Evolutionary conservation across 2,888 invertebrate genomes (phyloP), one percentile per base, ranked within the genome.

Genomic region (Macropis europaea): DNA sequence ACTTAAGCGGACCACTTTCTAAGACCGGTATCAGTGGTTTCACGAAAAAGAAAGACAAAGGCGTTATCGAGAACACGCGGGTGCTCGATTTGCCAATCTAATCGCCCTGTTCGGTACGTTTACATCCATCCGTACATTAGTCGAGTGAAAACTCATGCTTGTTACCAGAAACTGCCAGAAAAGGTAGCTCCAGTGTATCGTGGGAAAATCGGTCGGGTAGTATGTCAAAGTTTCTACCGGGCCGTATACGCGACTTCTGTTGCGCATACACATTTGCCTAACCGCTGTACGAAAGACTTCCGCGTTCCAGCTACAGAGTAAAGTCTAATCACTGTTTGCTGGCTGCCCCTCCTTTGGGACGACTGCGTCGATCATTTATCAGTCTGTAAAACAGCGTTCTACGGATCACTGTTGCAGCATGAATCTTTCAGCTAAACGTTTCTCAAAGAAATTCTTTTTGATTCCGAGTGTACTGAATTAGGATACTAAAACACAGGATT

Each of bases 151-250:
- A 42, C 19, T 28, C 34, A 38, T n/a, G 38, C 28, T 74, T 75
- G 57, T 76, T 76, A 57, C 61, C 59, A 61, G 71, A 75, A 76
- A 57, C 40, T 48, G 66, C 42, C 71, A 26, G 69, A 60, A 69
- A 71, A 73, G 61, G 64, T 50, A 76, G 77, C 76, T 67, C 64
- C 76, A 76, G 76, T 9, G 13, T 17, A 5, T 19, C 67, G 74
- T 81, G 64, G 70, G 76, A 78, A 81, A 76, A 78, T 71, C 59
- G 36, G 53, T 34, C 38, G 38, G 42, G 19, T 56, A 64, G 54
- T 81, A 74, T 70, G 72, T 74, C 67, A 68, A 78, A 79, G 76
- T 70, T 74, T 74, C 60, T 73, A 70, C 72, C 63, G 73, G 45
- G 60, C 36, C 30, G 38, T 56, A 36, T 64, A 38, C 30, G 69